Evolutionary conservation across 2,113 vertebrate genomes (phyloP).

Genomic region (Odobenus rosmarus): DNA sequence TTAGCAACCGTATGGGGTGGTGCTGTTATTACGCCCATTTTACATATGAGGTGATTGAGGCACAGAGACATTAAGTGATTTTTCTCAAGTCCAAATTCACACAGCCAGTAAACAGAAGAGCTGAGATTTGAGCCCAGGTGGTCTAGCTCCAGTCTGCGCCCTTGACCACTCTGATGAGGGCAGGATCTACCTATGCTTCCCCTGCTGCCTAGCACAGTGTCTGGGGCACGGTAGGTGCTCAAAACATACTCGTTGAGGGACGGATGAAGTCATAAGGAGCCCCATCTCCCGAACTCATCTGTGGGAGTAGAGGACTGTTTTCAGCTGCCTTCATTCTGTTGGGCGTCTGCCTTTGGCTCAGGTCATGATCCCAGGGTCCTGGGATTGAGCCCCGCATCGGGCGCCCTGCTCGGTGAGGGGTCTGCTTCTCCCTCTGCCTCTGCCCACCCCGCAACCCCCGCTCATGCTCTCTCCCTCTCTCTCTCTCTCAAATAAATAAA

Average conservation of each 20-base stretch:
- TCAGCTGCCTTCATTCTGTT: not conserved
- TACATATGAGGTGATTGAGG: not conserved
- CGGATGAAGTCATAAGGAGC: not conserved
- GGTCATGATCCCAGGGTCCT: no score
- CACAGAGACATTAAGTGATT: not conserved
- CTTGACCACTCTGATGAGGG: not conserved
- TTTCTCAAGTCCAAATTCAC: not conserved
- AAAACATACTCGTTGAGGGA: not conserved
- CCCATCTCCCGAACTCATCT: not conserved
- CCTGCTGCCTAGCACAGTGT: no score
- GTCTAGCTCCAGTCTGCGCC: not conserved
- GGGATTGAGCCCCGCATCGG: no score
- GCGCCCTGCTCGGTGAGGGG: no score
- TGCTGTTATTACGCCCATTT: not conserved
- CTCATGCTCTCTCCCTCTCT: no score
- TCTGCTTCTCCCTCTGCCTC: no score
- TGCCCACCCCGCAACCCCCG: no score
- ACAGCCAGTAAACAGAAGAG: not conserved
- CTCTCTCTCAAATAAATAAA: no score
- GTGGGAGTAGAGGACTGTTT: not conserved
- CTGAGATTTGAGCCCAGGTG: not conserved
- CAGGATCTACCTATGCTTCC: not conserved
- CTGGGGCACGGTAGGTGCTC: not conserved
- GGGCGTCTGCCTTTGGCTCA: no score
- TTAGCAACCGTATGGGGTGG: rapidly evolving